phyloP scores from a whole-genome alignment of 2,888 invertebrate species.

The Biston betularia region DNA sequence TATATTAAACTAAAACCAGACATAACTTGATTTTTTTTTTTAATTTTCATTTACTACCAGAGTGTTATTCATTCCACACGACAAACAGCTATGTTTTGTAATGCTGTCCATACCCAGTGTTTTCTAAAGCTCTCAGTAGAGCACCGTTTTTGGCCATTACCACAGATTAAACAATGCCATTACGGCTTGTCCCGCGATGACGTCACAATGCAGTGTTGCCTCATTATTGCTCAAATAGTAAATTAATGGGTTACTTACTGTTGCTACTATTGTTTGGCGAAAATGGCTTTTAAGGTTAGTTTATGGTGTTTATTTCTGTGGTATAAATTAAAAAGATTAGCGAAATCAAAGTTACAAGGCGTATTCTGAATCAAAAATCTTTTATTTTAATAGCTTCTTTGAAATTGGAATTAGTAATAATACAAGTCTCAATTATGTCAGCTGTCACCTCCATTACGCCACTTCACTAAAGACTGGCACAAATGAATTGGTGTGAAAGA shows the following conservation, averaged over 20 bases:
- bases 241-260: constrained; percentile 49
- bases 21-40: no score
- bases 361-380: no score
- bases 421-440: no score
- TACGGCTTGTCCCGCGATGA: constrained; percentile 53
- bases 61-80: no score
- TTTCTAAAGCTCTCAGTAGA: constrained; percentile 37
- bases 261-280: constrained; percentile 26
- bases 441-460: no score
- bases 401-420: no score
- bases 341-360: neutral
- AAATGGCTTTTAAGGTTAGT: constrained; percentile 41
- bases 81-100: constrained; percentile 2
- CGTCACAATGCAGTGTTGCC: constrained; percentile 67
- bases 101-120: constrained; percentile 33
- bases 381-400: no score
- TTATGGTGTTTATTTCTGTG: constrained; percentile 39
- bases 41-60: no score
- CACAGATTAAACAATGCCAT: constrained; percentile 51
- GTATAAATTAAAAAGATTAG: neutral
- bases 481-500: neutral
- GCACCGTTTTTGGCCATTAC: constrained; percentile 68
- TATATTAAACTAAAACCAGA: no score
- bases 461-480: no score
- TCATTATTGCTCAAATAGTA: constrained; percentile 63